Evolutionary conservation across 2,888 invertebrate species (phyloP).

Genomic region (Syrista parreyssii): DNA sequence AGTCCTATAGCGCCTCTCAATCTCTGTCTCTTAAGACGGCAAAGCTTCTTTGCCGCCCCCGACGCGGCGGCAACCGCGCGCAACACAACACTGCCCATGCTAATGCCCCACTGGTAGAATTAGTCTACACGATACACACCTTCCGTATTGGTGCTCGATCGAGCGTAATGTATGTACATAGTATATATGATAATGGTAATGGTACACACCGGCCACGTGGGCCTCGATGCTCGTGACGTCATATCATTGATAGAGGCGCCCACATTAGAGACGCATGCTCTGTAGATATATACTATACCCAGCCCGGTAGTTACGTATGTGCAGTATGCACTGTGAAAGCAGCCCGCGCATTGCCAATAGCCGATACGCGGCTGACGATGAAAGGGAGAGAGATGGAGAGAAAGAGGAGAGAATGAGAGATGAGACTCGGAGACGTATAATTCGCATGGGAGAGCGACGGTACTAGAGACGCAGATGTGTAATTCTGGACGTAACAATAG

Average conservation of each 20-base stretch:
- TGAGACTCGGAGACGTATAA: not conserved
- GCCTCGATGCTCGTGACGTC: conserved; percentile 37
- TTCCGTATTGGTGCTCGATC: not conserved
- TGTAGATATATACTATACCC: conserved; percentile 18
- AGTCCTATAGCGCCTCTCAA: conserved; percentile 8
- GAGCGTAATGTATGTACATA: not conserved
- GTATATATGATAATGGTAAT: not conserved
- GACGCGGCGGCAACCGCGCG: not conserved
- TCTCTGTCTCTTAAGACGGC: not conserved
- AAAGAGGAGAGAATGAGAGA: conserved; percentile 22
- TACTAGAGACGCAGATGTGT: conserved; percentile 3
- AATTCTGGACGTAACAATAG: conserved; percentile 14
- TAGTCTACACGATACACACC: not conserved
- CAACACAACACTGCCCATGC: not conserved
- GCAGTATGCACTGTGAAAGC: not conserved
- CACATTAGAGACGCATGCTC: conserved; percentile 39
- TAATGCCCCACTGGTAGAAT: not conserved
- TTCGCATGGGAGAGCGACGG: not conserved
- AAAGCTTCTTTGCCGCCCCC: not conserved
- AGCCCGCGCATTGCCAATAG: conserved; percentile 11
- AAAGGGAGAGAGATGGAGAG: not conserved
- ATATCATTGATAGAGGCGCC: conserved; percentile 56
- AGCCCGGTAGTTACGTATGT: conserved; percentile 25
- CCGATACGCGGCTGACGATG: conserved; percentile 1
- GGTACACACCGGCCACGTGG: conserved; percentile 35